phyloP scores from a whole-genome alignment of 2,888 invertebrate genomes.

The Onthophagus sagittarius region DNA sequence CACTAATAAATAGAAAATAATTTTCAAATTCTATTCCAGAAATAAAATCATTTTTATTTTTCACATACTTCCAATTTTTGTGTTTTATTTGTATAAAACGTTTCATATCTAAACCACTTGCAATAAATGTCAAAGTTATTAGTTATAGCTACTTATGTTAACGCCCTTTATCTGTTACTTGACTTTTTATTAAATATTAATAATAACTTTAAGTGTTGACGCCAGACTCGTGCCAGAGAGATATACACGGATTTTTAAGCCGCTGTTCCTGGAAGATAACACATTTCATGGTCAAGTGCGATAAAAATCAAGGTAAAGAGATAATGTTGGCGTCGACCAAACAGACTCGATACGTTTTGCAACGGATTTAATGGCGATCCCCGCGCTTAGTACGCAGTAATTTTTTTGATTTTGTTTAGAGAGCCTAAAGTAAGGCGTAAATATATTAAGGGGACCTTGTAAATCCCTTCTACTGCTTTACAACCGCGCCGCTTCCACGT shows the following conservation, averaged over 20 bases:
- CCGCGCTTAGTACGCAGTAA: not conserved
- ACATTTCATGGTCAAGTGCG: not conserved
- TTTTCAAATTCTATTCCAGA: too few species aligned
- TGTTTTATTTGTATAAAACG: too few species aligned
- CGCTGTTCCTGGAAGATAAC: not conserved
- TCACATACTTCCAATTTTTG: too few species aligned
- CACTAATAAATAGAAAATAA: too few species aligned
- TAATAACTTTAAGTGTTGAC: not conserved
- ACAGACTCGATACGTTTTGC: not conserved
- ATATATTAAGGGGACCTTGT: not conserved
- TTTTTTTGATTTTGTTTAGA: not conserved
- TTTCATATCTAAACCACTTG: too few species aligned
- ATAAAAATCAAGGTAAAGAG: not conserved
- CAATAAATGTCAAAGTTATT: too few species aligned
- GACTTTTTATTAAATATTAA: too few species aligned
- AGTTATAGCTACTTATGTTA: too few species aligned
- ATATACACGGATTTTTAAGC: not conserved
- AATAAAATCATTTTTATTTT: too few species aligned
- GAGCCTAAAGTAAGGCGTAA: not conserved
- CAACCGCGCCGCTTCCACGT: not conserved
- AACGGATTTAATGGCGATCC: not conserved
- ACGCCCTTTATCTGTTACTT: too few species aligned
- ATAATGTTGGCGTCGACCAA: not conserved
- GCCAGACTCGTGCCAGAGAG: not conserved
- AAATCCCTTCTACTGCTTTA: not conserved